Evolutionary conservation across 2,113 vertebrate genomes (phyloP).

Genomic region (Callopanchax toddi): DNA sequence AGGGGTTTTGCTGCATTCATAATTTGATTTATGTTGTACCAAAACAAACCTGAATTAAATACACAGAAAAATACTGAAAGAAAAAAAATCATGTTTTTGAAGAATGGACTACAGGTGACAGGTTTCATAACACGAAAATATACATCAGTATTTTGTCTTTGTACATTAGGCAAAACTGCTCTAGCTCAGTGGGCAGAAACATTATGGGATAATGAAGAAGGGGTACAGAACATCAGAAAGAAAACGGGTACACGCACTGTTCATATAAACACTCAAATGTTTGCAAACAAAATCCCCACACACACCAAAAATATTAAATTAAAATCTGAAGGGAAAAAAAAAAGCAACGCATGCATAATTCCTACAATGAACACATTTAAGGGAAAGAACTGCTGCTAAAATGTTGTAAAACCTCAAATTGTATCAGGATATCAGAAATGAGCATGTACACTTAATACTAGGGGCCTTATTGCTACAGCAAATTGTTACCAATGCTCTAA

Average conservation of each 20-base stretch:
- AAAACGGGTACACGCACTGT: conserved; percentile 47
- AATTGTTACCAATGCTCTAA: conserved; percentile 64
- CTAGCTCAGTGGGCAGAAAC: conserved; percentile 81
- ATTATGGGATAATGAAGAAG: conserved; percentile 71
- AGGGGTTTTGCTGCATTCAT: too few species aligned
- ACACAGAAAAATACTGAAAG: conserved; percentile 83
- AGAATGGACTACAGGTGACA: conserved; percentile 98
- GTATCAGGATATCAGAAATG: conserved; percentile 64
- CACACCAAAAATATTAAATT: conserved; percentile 48
- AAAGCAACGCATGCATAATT: conserved; percentile 86
- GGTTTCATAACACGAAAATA: conserved; percentile 99
- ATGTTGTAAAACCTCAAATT: conserved; percentile 56
- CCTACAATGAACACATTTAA: conserved; percentile 77
- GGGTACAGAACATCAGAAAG: conserved; percentile 54
- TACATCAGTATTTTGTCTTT: conserved; percentile 98
- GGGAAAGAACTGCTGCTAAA: conserved; percentile 71
- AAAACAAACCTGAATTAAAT: conserved; percentile 39
- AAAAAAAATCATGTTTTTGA: conserved; percentile 95
- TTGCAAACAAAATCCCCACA: conserved; percentile 76
- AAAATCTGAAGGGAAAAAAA: conserved; percentile 75
- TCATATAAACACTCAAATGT: conserved; percentile 55
- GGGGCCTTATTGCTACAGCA: conserved; percentile 80
- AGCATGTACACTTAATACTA: conserved; percentile 51
- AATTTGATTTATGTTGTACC: neutral
- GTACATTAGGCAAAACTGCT: conserved; percentile 91